Conservation (phyloP, 2,888 invertebrate genomes). For the Orthosia gothica region DNA sequence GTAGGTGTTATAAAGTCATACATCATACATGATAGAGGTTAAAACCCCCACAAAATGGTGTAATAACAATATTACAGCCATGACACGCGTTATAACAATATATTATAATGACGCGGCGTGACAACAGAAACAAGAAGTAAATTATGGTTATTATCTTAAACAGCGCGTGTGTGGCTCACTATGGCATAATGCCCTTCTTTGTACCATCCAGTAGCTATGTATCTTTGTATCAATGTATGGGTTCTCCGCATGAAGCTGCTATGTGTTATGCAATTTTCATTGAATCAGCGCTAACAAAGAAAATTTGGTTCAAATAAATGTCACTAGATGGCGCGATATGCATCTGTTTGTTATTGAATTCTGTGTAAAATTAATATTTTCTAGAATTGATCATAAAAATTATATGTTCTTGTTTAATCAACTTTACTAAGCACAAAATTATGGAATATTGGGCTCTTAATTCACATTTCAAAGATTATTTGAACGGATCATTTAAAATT, state of each 20-base stretch:
- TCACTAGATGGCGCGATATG: too few species aligned
- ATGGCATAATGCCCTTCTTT: conserved; percentile 46
- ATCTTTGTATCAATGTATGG: conserved; percentile 21
- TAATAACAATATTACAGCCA: conserved; percentile 41
- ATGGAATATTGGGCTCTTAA: too few species aligned
- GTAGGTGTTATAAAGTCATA: not conserved
- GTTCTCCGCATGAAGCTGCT: conserved; percentile 24
- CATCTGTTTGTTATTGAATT: too few species aligned
- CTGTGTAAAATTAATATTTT: too few species aligned
- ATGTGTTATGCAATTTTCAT: conserved; percentile 38
- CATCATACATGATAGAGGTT: not conserved
- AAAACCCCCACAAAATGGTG: conserved; percentile 11
- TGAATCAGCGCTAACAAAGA: too few species aligned
- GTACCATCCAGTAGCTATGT: conserved; percentile 17
- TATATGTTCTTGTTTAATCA: too few species aligned
- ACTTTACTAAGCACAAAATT: too few species aligned
- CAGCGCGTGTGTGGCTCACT: conserved; percentile 61
- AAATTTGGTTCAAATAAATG: too few species aligned
- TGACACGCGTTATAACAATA: conserved; percentile 51
- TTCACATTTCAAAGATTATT: too few species aligned
- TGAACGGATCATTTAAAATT: too few species aligned
- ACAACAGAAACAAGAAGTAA: conserved; percentile 75
- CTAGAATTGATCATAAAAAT: too few species aligned
- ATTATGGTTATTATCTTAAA: conserved; percentile 74
- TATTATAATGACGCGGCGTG: conserved; percentile 59